Base-by-base conservation (phyloP, 2,888 invertebrate species). In the Leptogaster cylindrica region DNA sequence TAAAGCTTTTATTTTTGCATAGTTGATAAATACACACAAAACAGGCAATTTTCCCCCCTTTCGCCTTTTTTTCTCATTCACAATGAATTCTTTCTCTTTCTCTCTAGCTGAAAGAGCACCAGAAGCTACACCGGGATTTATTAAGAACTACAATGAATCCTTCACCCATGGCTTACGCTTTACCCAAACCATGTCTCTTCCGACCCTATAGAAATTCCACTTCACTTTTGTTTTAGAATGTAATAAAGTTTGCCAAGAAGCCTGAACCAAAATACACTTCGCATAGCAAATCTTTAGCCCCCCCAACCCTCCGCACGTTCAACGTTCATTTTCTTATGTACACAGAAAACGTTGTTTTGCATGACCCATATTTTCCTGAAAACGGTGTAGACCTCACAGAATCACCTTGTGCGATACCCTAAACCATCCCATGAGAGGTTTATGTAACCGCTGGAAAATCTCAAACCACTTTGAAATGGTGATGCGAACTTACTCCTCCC, bases 401-500 rank as follows among this genome's bases (percentile, higher is more conserved):
- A 7, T 25, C 61, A 44, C 61, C 44, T 44, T 44, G 27, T 27
- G 8, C 18, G 44, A 31, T n/a, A 41, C 41, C 55, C 55, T 55
- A 55, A 55, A 55, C 55, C 55, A 55, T 55, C 55, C 55, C 55
- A 14, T 33, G 55, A 55, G 61, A 28, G 27, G 31, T 61, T 41
- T 27, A 16, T 52, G 61, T 33, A 61, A 27, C 61, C 18, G 44
- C 31, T 61, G 31, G 61, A 61, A 61, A 61, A 61, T 61, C 61
- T 44, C 61, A 44, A 61, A 61, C 61, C 61, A 61, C 61, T 61
- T 61, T 61, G 61, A 61, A 61, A 61, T 44, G 61, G 44, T 44
- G 61, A 58, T 58, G 58, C 16, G 58, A 61, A 44, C 28, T 28
- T 61, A 61, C 44, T 61, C 61, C 44, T 61, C 61, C 61, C 61